Base-by-base conservation (phyloP, 2,888 invertebrate species). In the Gisinianus flammeolus region DNA sequence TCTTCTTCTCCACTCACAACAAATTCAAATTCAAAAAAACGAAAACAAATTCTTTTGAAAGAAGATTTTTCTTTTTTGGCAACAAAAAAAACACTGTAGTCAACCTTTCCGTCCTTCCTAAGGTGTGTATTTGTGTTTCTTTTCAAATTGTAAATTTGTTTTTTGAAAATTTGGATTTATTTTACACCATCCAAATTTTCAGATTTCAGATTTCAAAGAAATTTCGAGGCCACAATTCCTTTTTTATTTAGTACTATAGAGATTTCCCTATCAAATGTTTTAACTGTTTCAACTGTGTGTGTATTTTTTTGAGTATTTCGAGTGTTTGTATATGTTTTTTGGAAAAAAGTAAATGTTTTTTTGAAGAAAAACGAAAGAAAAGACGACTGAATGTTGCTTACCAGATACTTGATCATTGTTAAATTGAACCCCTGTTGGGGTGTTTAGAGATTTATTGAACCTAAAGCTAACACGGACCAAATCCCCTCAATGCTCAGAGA, bases 351-450 rank as follows among this genome's bases (percentile, higher is more conserved):
- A n/a, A 33, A 12, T 68, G 8, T 54, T 35, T 66, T 66, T 74
- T 66, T 52, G 0, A 22, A 22, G 30, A 66, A 74, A 52, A 74
- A 58, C 31, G 56, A 72, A 62, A 44, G 64, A 74, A 35, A n/a
- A n/a, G n/a, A n/a, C n/a, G n/a, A n/a, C n/a, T n/a, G n/a, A n/a
- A n/a, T n/a, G n/a, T n/a, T n/a, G n/a, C 84, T 84, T 84, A 84
- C 84, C 84, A 84, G 77, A 84, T 84, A 83, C 79, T 84, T 84
- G 79, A 83, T 83, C 81, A 82, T 74, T 80, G 68, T 81, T 80
- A 79, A 24, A 78, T 73, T 64, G 79, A 77, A 78, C 82, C 84
- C 84, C 79, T 70, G 72, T 77, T 71, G 84, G 84, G 82, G 81
- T 80, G 73, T 77, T 68, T 77, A 81, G 78, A 73, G 70, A 79